A percentile compares a stretch with the other conserved stretches of the same genome.
These are phyloP conservation scores for Eueremaeus valkanovi DNA, from an alignment of 2,888 invertebrate genomes.

Conservation along the genomic window DNA sequence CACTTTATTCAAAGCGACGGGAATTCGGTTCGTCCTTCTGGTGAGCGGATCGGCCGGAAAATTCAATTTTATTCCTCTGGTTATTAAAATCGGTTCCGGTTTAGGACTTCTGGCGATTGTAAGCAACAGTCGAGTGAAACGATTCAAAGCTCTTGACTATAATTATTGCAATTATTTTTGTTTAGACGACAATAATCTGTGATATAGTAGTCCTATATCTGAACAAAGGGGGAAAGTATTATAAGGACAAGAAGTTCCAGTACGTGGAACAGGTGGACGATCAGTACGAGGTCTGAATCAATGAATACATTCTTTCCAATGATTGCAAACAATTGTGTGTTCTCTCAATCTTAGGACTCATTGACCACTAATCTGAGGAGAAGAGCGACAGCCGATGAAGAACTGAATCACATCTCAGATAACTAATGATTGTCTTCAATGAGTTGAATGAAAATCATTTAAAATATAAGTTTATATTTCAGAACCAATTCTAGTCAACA, in stretches of 20 bases:
- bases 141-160: background rate
- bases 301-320: too few relatives aligned
- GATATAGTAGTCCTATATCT: conserved; percentile 55
- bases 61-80: conserved; percentile 55
- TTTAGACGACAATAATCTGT: conserved; percentile 55
- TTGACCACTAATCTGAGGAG: background rate
- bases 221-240: conserved; percentile 51
- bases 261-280: conserved; percentile 29
- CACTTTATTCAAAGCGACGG: conserved; percentile 54
- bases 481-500: too few relatives aligned
- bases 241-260: conserved; percentile 50
- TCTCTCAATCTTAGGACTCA: background rate
- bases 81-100: conserved; percentile 57
- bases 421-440: background rate
- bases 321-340: background rate
- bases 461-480: too few relatives aligned
- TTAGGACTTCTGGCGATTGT: conserved; percentile 56
- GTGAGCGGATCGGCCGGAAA: conserved; percentile 56
- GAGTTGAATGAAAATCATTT: background rate
- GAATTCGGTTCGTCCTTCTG: conserved; percentile 55
- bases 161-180: background rate
- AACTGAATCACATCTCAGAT: background rate
- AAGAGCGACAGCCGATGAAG: background rate
- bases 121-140: too few relatives aligned
- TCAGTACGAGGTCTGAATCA: background rate